Percentiles rank a stretch among this genome's conserved stretches.
Evolutionary conservation across 2,888 invertebrate species (phyloP).

Genomic region (Tholera decimalis): DNA sequence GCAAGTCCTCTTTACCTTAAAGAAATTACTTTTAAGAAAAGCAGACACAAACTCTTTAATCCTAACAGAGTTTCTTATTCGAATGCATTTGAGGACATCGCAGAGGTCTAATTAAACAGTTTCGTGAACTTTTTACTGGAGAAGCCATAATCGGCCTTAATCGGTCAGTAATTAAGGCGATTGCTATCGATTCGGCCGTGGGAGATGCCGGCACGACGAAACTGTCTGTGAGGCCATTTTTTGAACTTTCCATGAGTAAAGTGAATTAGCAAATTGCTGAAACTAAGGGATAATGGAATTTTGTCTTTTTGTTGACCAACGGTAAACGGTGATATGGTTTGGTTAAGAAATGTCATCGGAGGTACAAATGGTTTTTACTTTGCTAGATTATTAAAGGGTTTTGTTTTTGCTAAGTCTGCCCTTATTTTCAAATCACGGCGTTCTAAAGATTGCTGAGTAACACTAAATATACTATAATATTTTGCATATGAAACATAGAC

Average conservation of each 20-base stretch:
- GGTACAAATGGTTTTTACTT: conserved; percentile 20
- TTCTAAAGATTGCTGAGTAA: too few relatives aligned
- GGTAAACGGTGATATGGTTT: conserved; percentile 49
- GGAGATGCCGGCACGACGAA: conserved; percentile 66
- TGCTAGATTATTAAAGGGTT: conserved; percentile 1
- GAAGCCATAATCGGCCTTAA: conserved; percentile 72
- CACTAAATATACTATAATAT: too few relatives aligned
- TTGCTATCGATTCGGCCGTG: conserved; percentile 70
- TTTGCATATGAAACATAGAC: too few relatives aligned
- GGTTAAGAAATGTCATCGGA: conserved; percentile 21
- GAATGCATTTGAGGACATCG: conserved; percentile 61
- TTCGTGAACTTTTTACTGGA: conserved; percentile 65
- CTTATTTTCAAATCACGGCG: too few relatives aligned
- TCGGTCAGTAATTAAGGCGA: conserved; percentile 72
- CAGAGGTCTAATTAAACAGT: conserved; percentile 70
- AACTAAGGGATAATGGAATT: conserved; percentile 57
- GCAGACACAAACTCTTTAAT: conserved; percentile 47
- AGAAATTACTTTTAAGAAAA: conserved; percentile 36
- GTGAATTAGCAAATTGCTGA: conserved; percentile 56
- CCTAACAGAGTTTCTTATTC: conserved; percentile 64
- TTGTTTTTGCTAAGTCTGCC: not conserved
- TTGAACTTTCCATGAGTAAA: conserved; percentile 59
- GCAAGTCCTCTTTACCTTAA: conserved; percentile 13
- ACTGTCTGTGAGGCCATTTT: conserved; percentile 70
- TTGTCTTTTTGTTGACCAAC: conserved; percentile 54